phyloP scores from a whole-genome alignment of 2,113 vertebrate genomes.

The Pseudopodoces humilis region DNA sequence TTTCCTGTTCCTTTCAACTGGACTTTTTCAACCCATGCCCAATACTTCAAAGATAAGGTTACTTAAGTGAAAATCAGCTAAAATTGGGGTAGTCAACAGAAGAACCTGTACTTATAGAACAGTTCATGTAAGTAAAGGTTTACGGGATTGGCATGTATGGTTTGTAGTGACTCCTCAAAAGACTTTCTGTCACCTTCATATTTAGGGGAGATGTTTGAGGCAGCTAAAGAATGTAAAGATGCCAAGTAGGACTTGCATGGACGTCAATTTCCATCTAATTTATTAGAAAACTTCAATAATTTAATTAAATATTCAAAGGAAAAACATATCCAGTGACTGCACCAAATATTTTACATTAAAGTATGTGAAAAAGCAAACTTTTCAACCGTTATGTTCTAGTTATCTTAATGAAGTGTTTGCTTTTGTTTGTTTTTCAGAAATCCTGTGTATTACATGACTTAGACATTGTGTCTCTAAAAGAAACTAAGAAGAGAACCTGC shows the following conservation, averaged over 20 bases:
- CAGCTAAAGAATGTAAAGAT: not conserved
- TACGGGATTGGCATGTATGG: not conserved
- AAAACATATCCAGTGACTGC: not conserved
- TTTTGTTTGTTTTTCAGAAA: constrained; percentile 59
- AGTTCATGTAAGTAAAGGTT: not conserved
- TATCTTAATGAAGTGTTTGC: constrained; percentile 10
- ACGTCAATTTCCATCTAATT: not conserved
- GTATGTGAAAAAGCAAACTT: not conserved
- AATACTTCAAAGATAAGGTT: not conserved
- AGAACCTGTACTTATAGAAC: not conserved
- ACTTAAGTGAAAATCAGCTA: not conserved
- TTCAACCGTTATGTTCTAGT: not conserved
- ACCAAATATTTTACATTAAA: not conserved
- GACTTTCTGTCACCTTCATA: not conserved
- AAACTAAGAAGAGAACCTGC: constrained; percentile 60
- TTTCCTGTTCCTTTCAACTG: not conserved
- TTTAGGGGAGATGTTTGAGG: not conserved
- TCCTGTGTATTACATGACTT: constrained; percentile 39
- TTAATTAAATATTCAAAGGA: not conserved
- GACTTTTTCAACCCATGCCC: not conserved
- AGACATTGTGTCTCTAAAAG: constrained; percentile 49
- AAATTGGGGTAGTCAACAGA: not conserved
- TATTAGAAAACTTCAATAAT: not conserved
- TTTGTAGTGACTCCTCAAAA: not conserved
- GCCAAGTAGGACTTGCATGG: not conserved